Conservation (phyloP, 2,888 invertebrate species). For the Mamestra brassicae region DNA sequence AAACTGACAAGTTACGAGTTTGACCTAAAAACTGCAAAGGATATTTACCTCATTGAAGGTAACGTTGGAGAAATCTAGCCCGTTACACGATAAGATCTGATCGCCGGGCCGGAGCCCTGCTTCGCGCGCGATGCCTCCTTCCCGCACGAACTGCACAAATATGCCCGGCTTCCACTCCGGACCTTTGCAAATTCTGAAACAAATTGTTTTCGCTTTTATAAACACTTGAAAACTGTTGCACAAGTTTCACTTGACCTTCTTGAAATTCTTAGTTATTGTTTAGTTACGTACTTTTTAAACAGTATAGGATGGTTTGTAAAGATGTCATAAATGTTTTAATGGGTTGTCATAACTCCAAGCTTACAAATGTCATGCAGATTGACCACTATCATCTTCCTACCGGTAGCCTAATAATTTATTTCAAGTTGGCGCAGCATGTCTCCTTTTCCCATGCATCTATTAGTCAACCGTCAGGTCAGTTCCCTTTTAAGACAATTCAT, state of each 20-base stretch:
- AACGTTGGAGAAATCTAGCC: conserved; percentile 94
- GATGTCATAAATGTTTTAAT: not conserved
- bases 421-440: not conserved
- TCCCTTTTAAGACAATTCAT: conserved; percentile 9
- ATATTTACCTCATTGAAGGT: conserved; percentile 94
- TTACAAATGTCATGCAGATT: not conserved
- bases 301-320: not conserved
- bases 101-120: conserved; percentile 97
- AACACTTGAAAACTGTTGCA: conserved; percentile 3
- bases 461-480: not conserved
- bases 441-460: not conserved
- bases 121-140: conserved; percentile 96
- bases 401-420: not conserved
- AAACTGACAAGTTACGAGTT: not conserved
- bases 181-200: conserved; percentile 94
- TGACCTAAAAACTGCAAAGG: conserved; percentile 19
- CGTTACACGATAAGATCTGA: conserved; percentile 97
- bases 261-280: not conserved
- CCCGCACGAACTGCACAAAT: conserved; percentile 97
- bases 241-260: conserved; percentile 4
- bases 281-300: not conserved
- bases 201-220: conserved; percentile 22
- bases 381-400: not conserved
- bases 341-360: not conserved
- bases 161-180: conserved; percentile 97